Percentiles rank a stretch among this genome's conserved stretches.
Evolutionary conservation across 2,888 invertebrate species (phyloP).

Genomic region (Adela reaumurella): DNA sequence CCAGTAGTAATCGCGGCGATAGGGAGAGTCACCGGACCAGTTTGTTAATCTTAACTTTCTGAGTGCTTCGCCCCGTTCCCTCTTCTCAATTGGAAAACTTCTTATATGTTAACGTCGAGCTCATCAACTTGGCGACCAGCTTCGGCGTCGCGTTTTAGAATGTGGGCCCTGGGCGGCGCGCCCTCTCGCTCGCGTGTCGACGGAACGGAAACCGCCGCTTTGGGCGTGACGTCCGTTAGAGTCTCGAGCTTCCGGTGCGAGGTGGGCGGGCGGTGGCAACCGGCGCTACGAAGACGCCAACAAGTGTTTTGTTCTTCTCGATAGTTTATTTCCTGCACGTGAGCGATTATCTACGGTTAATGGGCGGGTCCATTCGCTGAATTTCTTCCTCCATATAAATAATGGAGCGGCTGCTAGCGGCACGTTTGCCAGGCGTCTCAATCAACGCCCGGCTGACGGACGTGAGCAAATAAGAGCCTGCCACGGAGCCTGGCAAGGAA

Average conservation of each 20-base stretch:
- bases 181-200: neutral
- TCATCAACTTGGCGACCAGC: too few species aligned
- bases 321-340: neutral
- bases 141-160: too few species aligned
- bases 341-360: neutral
- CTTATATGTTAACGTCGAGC: too few species aligned
- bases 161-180: too few species aligned
- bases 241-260: neutral
- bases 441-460: neutral
- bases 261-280: neutral
- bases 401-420: neutral
- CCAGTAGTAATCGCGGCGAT: too few species aligned
- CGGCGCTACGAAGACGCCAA: neutral
- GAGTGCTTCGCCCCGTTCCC: too few species aligned
- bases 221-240: neutral
- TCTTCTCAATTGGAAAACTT: too few species aligned
- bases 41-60: too few species aligned
- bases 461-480: neutral
- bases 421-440: neutral
- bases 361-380: neutral
- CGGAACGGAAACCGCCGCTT: neutral
- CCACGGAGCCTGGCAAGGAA: neutral
- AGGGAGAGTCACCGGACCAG: too few species aligned
- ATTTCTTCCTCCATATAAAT: neutral
- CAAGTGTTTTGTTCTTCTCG: neutral